phyloP scores from a whole-genome alignment of 2,797 vertebrate species.

The Dromococcyx pavoninus region DNA sequence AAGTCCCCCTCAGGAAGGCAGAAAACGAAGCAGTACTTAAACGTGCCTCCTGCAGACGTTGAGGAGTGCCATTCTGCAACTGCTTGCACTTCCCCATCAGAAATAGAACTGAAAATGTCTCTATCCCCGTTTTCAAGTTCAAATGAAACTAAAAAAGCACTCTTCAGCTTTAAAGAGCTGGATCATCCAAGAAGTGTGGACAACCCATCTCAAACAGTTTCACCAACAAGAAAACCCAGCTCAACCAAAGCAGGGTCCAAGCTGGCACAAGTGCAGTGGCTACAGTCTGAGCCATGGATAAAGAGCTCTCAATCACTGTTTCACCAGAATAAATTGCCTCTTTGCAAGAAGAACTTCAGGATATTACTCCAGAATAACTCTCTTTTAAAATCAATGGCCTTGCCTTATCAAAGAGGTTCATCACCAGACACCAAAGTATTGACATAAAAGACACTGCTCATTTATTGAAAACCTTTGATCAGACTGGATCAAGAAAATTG shows the following conservation, averaged over 20 bases:
- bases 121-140: constrained; percentile 54
- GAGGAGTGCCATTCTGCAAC: constrained; percentile 70
- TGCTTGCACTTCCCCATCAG: constrained; percentile 75
- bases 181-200: constrained; percentile 19
- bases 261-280: constrained; percentile 70
- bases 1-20: constrained; percentile 82
- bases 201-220: constrained; percentile 65
- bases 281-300: constrained; percentile 81
- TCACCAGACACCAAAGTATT: constrained; percentile 82
- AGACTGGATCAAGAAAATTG: constrained; percentile 79
- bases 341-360: constrained; percentile 79
- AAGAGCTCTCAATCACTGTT: constrained; percentile 76
- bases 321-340: constrained; percentile 80
- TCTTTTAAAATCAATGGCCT: constrained; percentile 73
- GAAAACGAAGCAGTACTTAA: constrained; percentile 87
- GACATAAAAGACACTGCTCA: constrained; percentile 81
- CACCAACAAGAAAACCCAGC: constrained; percentile 70
- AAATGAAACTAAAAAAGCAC: constrained; percentile 57
- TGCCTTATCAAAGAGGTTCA: constrained; percentile 64
- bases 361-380: constrained; percentile 76
- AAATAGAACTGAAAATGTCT: constrained; percentile 78
- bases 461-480: constrained; percentile 77
- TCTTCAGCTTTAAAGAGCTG: constrained; percentile 78
- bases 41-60: constrained; percentile 81
- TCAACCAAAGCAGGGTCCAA: constrained; percentile 62